Conservation (phyloP, 2,888 invertebrate genomes). For the Tiliacea aurago region DNA sequence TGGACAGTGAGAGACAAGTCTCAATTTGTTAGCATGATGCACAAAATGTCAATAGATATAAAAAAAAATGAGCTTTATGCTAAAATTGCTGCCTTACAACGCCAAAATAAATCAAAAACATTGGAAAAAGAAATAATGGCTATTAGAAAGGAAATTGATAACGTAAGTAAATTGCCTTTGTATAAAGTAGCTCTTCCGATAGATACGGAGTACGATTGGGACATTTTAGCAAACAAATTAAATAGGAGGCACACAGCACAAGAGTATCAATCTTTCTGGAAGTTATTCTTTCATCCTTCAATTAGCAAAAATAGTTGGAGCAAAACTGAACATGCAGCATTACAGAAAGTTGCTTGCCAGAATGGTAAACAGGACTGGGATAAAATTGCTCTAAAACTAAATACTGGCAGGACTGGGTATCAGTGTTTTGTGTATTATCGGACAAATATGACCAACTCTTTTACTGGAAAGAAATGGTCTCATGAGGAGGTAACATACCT, state of each 20-base stretch:
- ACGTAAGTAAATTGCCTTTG: conserved; percentile 70
- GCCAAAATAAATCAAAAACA: conserved; percentile 50
- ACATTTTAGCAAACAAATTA: conserved; percentile 85
- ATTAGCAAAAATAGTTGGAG: conserved; percentile 89
- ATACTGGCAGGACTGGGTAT: conserved; percentile 91
- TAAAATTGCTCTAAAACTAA: conserved; percentile 90
- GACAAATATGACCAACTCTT: conserved; percentile 82
- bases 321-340: conserved; percentile 73
- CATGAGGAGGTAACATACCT: conserved; percentile 93
- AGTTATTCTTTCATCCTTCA: conserved; percentile 92
- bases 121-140: conserved; percentile 62
- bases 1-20: conserved; percentile 91
- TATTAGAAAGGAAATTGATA: conserved; percentile 69
- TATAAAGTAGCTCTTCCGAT: conserved; percentile 78
- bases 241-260: conserved; percentile 90
- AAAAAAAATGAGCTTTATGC: conserved; percentile 69
- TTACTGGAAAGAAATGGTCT: conserved; percentile 90
- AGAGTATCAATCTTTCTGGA: conserved; percentile 94
- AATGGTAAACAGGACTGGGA: conserved; percentile 92
- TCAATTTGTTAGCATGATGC: conserved; percentile 86
- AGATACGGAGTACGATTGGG: conserved; percentile 91
- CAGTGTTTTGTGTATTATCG: conserved; percentile 93
- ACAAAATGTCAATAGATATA: conserved; percentile 77
- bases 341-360: conserved; percentile 75
- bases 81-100: conserved; percentile 70